These are phyloP conservation scores for Ovis canadensis DNA, from an alignment of 2,113 vertebrate genomes.

Conservation along the genomic window DNA sequence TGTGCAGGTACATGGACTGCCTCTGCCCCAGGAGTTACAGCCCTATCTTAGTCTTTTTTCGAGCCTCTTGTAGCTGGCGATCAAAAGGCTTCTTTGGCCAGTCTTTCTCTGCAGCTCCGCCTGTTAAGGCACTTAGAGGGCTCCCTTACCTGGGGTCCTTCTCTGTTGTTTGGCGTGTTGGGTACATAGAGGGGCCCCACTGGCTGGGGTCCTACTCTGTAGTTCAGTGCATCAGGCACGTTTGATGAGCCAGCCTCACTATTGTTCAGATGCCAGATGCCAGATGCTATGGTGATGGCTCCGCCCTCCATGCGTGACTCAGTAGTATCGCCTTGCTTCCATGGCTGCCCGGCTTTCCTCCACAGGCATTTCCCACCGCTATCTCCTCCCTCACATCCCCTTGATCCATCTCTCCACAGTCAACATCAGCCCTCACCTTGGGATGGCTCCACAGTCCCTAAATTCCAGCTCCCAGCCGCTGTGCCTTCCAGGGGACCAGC, in stretches of 20 bases:
- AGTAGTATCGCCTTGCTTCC: not conserved
- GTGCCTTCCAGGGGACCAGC: not conserved
- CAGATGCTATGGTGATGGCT: not conserved
- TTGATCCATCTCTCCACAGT: not conserved
- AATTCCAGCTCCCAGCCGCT: not conserved
- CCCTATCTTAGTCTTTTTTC: not conserved
- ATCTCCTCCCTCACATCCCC: not conserved
- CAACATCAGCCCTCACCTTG: not conserved
- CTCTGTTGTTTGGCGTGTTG: not conserved
- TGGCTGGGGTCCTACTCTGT: not conserved
- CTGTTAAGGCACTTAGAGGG: not conserved
- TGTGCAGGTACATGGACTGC: not conserved
- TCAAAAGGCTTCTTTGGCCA: not conserved
- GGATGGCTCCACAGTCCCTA: not conserved
- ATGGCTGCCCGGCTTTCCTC: not conserved
- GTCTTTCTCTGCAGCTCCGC: not conserved
- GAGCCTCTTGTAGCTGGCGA: not conserved
- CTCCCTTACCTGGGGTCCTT: not conserved
- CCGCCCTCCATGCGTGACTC: not conserved
- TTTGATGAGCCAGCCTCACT: not conserved
- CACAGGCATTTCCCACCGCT: not conserved
- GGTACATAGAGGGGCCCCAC: not conserved
- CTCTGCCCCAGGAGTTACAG: not conserved
- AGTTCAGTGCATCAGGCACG: not conserved
- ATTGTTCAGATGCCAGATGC: not conserved